Evolutionary conservation across 1,140 invertebrate species (phyloP).

Genomic region (Leptinotarsa defecta): DNA sequence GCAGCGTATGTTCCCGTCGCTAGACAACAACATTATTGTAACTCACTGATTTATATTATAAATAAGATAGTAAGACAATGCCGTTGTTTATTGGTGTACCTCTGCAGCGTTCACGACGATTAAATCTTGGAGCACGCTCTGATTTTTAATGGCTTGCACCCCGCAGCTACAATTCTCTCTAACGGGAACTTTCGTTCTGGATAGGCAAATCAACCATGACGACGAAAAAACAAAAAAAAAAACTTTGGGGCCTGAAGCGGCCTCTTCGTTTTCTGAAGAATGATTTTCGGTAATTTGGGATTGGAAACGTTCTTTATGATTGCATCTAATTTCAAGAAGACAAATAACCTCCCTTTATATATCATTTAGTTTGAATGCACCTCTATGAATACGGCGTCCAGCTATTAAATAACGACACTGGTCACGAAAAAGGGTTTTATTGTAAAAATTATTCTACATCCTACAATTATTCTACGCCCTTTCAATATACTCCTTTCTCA

Average conservation of each 20-base stretch:
- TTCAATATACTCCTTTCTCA: no score
- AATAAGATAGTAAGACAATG: conserved; percentile 16
- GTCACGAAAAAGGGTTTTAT: no score
- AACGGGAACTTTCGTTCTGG: conserved; percentile 6
- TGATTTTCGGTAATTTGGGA: no score
- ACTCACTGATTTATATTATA: conserved; percentile 18
- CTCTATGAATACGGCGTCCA: no score
- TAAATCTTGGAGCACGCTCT: conserved; percentile 15
- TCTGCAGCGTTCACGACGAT: conserved; percentile 6
- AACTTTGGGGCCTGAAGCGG: neutral
- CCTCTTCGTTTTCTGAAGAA: no score
- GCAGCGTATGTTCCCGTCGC: conserved; percentile 10
- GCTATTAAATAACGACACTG: no score
- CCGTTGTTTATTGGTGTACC: conserved; percentile 16
- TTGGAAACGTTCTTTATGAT: no score
- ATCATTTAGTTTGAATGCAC: no score
- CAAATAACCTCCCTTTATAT: no score
- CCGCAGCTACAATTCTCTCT: conserved; percentile 10
- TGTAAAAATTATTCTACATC: no score
- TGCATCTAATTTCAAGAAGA: no score
- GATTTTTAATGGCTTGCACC: conserved; percentile 13
- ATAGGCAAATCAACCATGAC: conserved; percentile 1
- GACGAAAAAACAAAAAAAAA: neutral
- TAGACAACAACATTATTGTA: conserved; percentile 16
- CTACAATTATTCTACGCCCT: no score